Conservation (phyloP, 2,888 invertebrate genomes). For the Acrobasis consociella region DNA sequence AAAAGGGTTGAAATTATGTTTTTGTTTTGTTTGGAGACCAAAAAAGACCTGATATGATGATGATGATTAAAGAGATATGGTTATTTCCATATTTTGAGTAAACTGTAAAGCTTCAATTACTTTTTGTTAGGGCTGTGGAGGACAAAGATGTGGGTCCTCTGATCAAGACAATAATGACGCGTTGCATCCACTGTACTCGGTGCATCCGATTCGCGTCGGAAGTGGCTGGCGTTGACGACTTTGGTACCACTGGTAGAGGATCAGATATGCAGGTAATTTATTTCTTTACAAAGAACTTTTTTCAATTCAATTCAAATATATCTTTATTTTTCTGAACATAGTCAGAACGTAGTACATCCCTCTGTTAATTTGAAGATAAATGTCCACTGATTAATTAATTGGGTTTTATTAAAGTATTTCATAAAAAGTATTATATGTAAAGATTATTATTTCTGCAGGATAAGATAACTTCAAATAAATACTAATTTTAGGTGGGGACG, state of each 20-base stretch:
- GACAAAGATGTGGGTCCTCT: slow-evolving; percentile 99
- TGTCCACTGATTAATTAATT: no score
- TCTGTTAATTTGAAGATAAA: no score
- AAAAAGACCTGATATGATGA: no score
- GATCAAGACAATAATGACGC: slow-evolving; percentile 99
- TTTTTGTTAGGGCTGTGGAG: slow-evolving; percentile 92
- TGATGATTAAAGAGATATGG: no score
- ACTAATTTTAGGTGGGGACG: slow-evolving; percentile 90
- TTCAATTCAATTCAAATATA: no score
- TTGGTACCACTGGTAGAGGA: slow-evolving; percentile 96
- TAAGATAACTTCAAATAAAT: no score
- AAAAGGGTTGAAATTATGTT: no score
- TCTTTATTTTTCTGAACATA: no score
- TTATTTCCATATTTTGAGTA: no score
- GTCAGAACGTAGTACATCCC: no score
- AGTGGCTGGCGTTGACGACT: slow-evolving; percentile 98
- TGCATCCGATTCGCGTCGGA: slow-evolving; percentile 99
- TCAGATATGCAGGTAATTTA: slow-evolving; percentile 96
- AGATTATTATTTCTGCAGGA: neutral
- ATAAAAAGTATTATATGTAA: neutral
- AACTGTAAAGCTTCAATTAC: neutral
- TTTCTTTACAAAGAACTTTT: neutral
- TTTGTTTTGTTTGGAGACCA: no score
- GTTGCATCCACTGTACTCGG: slow-evolving; percentile 99
- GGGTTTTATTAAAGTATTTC: no score